Percentiles rank a stretch among this genome's conserved stretches.
These are phyloP conservation scores for Euphydryas editha DNA, from an alignment of 2,888 invertebrate genomes.

Conservation along the genomic window DNA sequence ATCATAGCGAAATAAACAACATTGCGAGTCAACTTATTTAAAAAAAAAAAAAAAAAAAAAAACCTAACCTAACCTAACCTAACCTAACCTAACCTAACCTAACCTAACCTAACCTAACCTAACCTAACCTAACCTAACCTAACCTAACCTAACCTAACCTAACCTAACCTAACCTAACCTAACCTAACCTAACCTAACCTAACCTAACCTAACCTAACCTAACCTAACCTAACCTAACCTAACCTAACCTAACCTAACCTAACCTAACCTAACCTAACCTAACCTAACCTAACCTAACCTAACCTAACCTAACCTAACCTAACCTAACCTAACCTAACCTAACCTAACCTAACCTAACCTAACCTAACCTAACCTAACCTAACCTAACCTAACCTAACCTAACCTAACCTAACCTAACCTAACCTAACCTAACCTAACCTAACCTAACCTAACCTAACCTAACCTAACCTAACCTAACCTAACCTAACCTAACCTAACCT, in stretches of 20 bases:
- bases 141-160: constrained; percentile 30
- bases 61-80: constrained; percentile 38
- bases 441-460: constrained; percentile 36
- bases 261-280: constrained; percentile 16
- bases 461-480: constrained; percentile 31
- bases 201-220: constrained; percentile 29
- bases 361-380: constrained; percentile 26
- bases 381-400: constrained; percentile 27
- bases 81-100: constrained; percentile 43
- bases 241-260: constrained; percentile 16
- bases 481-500: constrained; percentile 23
- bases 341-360: constrained; percentile 25
- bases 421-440: constrained; percentile 38
- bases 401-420: constrained; percentile 25
- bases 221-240: constrained; percentile 20
- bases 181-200: constrained; percentile 46
- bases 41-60: too few relatives aligned
- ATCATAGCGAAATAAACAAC: too few relatives aligned
- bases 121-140: constrained; percentile 28
- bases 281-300: constrained; percentile 27
- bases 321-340: constrained; percentile 27
- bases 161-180: constrained; percentile 44
- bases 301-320: constrained; percentile 26
- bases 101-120: constrained; percentile 45
- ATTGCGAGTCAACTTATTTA: too few relatives aligned